Percentiles rank a stretch among this genome's conserved stretches.
Evolutionary conservation across 2,888 invertebrate genomes (phyloP).

Genomic region (Dasysyrphus albostriatus): DNA sequence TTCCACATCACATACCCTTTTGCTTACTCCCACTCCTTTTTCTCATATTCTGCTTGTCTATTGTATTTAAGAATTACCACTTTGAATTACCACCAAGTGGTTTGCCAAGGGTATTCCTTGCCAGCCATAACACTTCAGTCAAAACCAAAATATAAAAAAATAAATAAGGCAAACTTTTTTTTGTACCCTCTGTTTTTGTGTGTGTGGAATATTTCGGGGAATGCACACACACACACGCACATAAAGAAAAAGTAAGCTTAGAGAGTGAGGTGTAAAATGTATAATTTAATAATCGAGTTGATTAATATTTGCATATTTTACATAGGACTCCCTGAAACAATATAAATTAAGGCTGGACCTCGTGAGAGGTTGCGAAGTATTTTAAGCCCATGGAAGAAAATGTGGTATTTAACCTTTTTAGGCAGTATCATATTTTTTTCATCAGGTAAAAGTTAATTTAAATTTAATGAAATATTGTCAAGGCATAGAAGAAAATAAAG

Average conservation of each 20-base stretch:
- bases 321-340: slow-evolving; percentile 24
- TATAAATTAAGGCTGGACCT: not conserved
- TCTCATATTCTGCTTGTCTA: slow-evolving; percentile 52
- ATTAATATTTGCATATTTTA: slow-evolving; percentile 56
- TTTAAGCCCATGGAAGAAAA: slow-evolving; percentile 42
- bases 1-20: not conserved
- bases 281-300: slow-evolving; percentile 56
- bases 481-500: slow-evolving; percentile 10
- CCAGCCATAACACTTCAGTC: slow-evolving; percentile 49
- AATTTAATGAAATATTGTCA: slow-evolving; percentile 28
- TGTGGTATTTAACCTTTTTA: slow-evolving; percentile 53
- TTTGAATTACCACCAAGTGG: slow-evolving; percentile 75
- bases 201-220: slow-evolving; percentile 8
- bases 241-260: not conserved
- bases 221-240: slow-evolving; percentile 4
- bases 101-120: slow-evolving; percentile 70
- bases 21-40: not conserved
- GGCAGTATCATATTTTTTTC: slow-evolving; percentile 20
- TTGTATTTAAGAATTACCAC: slow-evolving; percentile 71
- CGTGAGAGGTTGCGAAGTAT: slow-evolving; percentile 11
- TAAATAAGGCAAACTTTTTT: slow-evolving; percentile 47
- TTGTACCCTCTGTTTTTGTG: slow-evolving; percentile 28
- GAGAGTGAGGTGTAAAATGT: slow-evolving; percentile 19
- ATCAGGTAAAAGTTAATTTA: slow-evolving; percentile 11
- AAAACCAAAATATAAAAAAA: slow-evolving; percentile 14